phyloP scores from a whole-genome alignment of 2,888 invertebrate genomes.

The Clepsis dumicolana region DNA sequence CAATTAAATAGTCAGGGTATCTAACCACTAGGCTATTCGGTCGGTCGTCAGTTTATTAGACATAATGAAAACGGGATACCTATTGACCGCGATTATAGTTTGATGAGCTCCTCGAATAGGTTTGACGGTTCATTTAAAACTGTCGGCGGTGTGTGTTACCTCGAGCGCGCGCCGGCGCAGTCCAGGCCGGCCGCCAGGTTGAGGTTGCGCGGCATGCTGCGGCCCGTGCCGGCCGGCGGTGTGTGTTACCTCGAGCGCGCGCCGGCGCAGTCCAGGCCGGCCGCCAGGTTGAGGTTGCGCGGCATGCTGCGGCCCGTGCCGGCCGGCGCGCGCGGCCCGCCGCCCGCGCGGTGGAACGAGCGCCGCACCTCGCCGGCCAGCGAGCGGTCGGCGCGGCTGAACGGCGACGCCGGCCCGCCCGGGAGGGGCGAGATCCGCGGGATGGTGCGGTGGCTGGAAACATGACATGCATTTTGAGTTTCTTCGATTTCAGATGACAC shows the following conservation, averaged over 20 bases:
- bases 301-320: slow-evolving; percentile 80
- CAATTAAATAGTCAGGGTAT: too few species aligned
- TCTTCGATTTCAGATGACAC: too few species aligned
- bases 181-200: slow-evolving; percentile 75
- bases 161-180: background rate
- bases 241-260: slow-evolving; percentile 9
- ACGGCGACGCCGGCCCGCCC: slow-evolving; percentile 59
- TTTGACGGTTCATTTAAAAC: too few species aligned
- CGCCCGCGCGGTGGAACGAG: slow-evolving; percentile 78
- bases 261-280: slow-evolving; percentile 45
- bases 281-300: slow-evolving; percentile 82
- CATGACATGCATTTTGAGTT: background rate
- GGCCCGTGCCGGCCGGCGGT: slow-evolving; percentile 69
- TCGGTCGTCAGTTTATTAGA: too few species aligned
- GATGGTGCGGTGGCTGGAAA: slow-evolving; percentile 78
- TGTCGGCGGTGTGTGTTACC: too few species aligned
- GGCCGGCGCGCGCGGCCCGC: slow-evolving; percentile 62
- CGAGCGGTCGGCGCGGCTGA: slow-evolving; percentile 65
- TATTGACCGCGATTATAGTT: too few species aligned
- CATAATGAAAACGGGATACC: too few species aligned
- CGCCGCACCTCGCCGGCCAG: slow-evolving; percentile 73
- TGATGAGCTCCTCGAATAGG: too few species aligned
- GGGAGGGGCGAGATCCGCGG: slow-evolving; percentile 75
- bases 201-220: slow-evolving; percentile 85
- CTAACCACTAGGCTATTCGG: too few species aligned